phyloP scores from a whole-genome alignment of 2,888 invertebrate genomes.

The Sipha maydis region DNA sequence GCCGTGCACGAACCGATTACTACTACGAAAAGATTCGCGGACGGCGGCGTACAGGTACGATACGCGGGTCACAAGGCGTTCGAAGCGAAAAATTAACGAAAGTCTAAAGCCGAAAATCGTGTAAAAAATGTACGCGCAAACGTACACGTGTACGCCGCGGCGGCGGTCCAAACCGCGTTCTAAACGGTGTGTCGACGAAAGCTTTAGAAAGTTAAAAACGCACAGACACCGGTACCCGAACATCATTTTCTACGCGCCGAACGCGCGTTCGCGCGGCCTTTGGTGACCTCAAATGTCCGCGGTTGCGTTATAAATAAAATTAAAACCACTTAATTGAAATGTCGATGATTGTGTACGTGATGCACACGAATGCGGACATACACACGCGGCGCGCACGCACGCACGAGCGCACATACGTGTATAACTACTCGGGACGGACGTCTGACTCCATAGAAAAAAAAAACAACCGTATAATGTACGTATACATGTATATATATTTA shows the following conservation, averaged over 20 bases:
- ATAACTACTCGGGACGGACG: not conserved
- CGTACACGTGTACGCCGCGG: no score
- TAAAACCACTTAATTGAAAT: not conserved
- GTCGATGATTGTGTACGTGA: not conserved
- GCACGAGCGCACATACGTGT: not conserved
- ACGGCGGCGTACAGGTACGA: no score
- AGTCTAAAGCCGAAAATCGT: no score
- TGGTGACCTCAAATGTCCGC: constrained; percentile 27
- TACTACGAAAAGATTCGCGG: no score
- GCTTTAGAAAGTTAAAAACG: constrained; percentile 2
- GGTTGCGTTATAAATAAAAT: not conserved
- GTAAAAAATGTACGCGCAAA: no score
- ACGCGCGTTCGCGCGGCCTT: constrained; percentile 1
- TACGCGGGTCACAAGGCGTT: no score
- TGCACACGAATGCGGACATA: not conserved
- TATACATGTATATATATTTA: no score
- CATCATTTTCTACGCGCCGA: not conserved
- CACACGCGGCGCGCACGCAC: not conserved
- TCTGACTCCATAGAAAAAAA: no score
- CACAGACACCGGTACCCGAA: not conserved
- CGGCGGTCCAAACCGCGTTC: no score
- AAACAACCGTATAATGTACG: no score
- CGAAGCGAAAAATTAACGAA: no score
- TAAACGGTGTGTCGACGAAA: not conserved
- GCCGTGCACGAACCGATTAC: no score